phyloP scores from a whole-genome alignment of 1,140 invertebrate species.

The Cydia strobilella region DNA sequence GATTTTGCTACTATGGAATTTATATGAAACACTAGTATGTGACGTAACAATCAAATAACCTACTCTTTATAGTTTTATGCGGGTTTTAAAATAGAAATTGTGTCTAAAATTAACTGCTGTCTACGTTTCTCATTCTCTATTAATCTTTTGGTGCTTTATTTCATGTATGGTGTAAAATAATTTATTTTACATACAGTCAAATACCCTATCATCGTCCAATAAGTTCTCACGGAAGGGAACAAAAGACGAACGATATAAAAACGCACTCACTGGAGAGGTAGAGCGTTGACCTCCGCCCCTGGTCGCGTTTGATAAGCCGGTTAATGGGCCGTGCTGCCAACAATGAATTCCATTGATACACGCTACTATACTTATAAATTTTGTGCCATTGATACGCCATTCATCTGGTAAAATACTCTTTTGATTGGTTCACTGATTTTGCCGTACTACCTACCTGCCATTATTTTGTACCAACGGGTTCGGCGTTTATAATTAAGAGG shows the following conservation, averaged over 20 bases:
- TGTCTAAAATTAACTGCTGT: no score
- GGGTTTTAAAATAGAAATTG: no score
- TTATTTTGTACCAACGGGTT: not conserved
- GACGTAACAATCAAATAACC: no score
- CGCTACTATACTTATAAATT: slow-evolving; percentile 28
- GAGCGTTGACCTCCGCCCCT: slow-evolving; percentile 29
- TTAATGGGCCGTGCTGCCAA: slow-evolving; percentile 28
- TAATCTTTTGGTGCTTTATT: no score
- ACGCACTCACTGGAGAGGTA: slow-evolving; percentile 3
- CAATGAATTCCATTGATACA: slow-evolving; percentile 31
- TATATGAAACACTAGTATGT: no score
- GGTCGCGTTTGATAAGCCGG: slow-evolving; percentile 29
- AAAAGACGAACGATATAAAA: slow-evolving; percentile 30
- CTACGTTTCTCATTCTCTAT: no score
- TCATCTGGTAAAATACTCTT: slow-evolving; percentile 23
- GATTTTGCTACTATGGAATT: no score
- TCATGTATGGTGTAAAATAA: no score
- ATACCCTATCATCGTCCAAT: slow-evolving; percentile 7
- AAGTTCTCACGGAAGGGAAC: slow-evolving; percentile 21
- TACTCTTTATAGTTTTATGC: no score
- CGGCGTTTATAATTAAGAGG: no score
- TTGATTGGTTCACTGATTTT: slow-evolving; percentile 28
- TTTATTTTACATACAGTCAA: no score
- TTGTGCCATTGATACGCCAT: slow-evolving; percentile 28
- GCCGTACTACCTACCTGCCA: not conserved